Base-by-base conservation (phyloP, 2,888 invertebrate species). In the Plebejus anna region DNA sequence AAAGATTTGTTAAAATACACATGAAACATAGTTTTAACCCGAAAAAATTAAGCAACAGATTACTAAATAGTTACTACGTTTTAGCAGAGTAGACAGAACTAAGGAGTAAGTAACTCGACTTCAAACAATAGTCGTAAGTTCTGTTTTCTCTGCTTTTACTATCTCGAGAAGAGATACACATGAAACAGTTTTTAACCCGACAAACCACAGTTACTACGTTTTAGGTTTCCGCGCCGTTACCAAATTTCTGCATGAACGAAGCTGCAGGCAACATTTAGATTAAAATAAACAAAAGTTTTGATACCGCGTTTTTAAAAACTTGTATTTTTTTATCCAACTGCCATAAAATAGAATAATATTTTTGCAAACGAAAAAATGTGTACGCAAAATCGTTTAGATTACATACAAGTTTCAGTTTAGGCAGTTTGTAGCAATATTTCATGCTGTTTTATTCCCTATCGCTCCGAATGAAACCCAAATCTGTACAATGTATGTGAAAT, bases 391-490 rank as follows among this genome's bases (percentile, higher is more conserved):
- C 51, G 22, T 73, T 51, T 51, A 73, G 73, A 73, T 73, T 73
- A 73, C 51, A 51, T 73, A 73, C 51, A 51, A 73, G 73, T 73
- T 51, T 73, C 55, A 73, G 73, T n/a, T 73, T 73, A 73, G 73
- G 73, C 73, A 55, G 73, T 73, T 73, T 36, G 73, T 28, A 32
- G 28, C 72, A 51, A 73, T 73, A 73, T 73, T 73, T 73, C 51
- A 73, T 32, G 32, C 16, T 28, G 73, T 73, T 73, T 47, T 72
- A 72, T 72, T 55, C 51, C 51, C 13, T 73, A 73, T 73, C 73
- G 22, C 55, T 51, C 32, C 16, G 73, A 51, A 32, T 73, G 73
- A 51, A 73, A 73, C 55, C 28, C 73, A 73, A 73, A 73, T 73
- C 47, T 73, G 72, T 72, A 72, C 22, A 22, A 51, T 70, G 38